Conservation (phyloP, 1,140 invertebrate genomes). For the Pachyrhynchus sulphureomaculatus region DNA sequence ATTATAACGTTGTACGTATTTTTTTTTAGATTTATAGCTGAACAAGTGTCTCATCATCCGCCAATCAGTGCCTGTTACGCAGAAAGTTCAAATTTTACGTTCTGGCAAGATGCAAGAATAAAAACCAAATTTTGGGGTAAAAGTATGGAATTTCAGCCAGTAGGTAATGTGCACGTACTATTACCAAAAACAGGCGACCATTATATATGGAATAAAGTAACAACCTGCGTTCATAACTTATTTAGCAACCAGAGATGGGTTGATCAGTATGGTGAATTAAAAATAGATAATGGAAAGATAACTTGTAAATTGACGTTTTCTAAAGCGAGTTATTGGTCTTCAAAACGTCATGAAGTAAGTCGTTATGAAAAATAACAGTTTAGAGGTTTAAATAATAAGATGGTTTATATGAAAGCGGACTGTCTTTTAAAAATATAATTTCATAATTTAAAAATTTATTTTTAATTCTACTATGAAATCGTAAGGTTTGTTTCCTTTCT, state of each 20-base stretch:
- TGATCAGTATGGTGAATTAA: slow-evolving; percentile 83
- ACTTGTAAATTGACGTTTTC: slow-evolving; percentile 79
- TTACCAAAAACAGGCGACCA: slow-evolving; percentile 61
- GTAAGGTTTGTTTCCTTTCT: not conserved
- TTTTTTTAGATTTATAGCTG: slow-evolving; percentile 58
- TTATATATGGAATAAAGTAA: slow-evolving; percentile 86
- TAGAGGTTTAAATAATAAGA: too few relatives aligned
- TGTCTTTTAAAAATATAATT: not conserved
- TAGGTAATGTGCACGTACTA: slow-evolving; percentile 62
- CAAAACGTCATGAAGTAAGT: slow-evolving; percentile 68
- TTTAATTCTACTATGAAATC: not conserved
- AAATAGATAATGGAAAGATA: slow-evolving; percentile 66
- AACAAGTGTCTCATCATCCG: slow-evolving; percentile 78
- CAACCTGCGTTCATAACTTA: slow-evolving; percentile 84
- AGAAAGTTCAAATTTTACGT: slow-evolving; percentile 73
- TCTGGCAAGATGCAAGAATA: slow-evolving; percentile 80
- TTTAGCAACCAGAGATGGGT: slow-evolving; percentile 83
- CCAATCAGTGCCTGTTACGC: slow-evolving; percentile 82
- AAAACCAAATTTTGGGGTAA: slow-evolving; percentile 92
- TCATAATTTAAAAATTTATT: too few relatives aligned
- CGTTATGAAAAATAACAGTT: not conserved
- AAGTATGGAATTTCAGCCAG: slow-evolving; percentile 85
- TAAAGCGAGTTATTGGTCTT: slow-evolving; percentile 81
- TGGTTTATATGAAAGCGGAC: too few relatives aligned
- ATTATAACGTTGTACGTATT: too few relatives aligned